These are phyloP conservation scores for Troides helena DNA, from an alignment of 2,888 invertebrate species.

Conservation along the genomic window DNA sequence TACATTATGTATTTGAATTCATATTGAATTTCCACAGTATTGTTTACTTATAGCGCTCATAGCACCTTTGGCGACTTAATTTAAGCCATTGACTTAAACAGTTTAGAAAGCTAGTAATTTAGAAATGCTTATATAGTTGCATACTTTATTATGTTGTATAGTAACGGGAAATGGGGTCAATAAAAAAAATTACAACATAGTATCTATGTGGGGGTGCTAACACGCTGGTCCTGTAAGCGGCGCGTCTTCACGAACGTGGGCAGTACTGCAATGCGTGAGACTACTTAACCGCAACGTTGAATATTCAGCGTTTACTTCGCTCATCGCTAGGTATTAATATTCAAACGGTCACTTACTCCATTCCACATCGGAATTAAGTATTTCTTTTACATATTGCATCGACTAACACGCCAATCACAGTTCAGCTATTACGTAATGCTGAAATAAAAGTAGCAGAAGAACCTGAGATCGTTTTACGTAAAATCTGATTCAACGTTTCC, in stretches of 20 bases:
- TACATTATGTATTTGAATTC: too few species aligned
- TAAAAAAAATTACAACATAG: not conserved
- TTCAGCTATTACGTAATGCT: too few species aligned
- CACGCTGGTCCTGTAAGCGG: not conserved
- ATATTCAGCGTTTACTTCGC: conserved; percentile 65
- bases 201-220: conserved; percentile 11
- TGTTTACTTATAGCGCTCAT: too few species aligned
- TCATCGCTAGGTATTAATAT: conserved; percentile 63
- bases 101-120: too few species aligned
- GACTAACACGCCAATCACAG: not conserved
- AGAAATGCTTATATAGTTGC: too few species aligned
- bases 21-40: too few species aligned
- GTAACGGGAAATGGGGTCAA: too few species aligned
- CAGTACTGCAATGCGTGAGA: conserved; percentile 49
- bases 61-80: too few species aligned
- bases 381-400: conserved; percentile 34
- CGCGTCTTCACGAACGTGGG: conserved; percentile 6
- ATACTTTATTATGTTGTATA: too few species aligned
- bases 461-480: not conserved
- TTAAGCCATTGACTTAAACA: too few species aligned
- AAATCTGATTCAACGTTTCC: not conserved
- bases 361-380: conserved; percentile 68
- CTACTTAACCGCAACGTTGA: conserved; percentile 67
- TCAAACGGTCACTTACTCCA: conserved; percentile 66
- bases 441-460: not conserved